These are phyloP conservation scores for Brachypodius melanocephalos DNA, from an alignment of 2,113 vertebrate genomes.

Conservation along the genomic window DNA sequence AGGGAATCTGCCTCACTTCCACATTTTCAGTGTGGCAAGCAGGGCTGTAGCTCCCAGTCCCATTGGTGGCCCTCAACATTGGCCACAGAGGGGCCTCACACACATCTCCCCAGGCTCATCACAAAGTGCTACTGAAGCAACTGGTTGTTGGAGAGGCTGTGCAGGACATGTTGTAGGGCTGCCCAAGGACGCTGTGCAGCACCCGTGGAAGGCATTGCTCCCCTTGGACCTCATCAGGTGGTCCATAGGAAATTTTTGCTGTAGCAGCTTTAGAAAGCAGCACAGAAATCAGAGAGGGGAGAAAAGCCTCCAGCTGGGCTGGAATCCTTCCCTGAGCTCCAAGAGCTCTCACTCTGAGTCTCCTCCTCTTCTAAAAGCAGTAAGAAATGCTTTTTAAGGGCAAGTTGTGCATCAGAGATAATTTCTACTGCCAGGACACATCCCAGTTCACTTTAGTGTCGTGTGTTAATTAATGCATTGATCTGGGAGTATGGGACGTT, in stretches of 20 bases:
- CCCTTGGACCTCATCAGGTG: background rate
- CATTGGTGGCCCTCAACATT: background rate
- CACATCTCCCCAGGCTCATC: too few species aligned
- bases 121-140: background rate
- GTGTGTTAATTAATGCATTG: background rate
- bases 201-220: rapidly evolving
- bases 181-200: rapidly evolving
- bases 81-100: background rate
- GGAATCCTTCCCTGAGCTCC: background rate
- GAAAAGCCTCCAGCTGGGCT: background rate
- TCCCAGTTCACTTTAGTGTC: background rate
- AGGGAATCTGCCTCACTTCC: background rate
- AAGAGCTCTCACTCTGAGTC: background rate
- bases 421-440: background rate
- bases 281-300: too few species aligned
- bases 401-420: background rate
- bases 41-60: background rate
- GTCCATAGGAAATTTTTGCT: background rate
- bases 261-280: background rate
- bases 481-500: background rate
- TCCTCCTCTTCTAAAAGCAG: background rate
- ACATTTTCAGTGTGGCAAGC: rapidly evolving
- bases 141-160: rapidly evolving
- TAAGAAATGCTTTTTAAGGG: background rate
- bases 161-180: rapidly evolving